A percentile compares a stretch with the other conserved stretches of the same genome.
Evolutionary conservation across 2,888 invertebrate genomes (phyloP).

Genomic region (Habrosyne pyritoides): DNA sequence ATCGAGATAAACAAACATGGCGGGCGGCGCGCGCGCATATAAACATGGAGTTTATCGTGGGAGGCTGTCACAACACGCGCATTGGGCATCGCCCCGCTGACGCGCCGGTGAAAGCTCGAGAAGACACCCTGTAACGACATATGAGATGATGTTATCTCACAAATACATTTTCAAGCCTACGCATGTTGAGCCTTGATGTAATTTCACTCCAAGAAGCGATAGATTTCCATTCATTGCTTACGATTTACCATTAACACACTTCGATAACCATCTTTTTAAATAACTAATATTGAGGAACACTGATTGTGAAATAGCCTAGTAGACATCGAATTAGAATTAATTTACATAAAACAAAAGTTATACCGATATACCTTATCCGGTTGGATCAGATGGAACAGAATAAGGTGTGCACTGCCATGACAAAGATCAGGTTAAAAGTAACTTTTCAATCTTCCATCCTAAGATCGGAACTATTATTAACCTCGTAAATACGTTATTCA

Average conservation of each 20-base stretch:
- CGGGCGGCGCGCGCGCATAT: constrained; percentile 77
- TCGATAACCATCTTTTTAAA: constrained; percentile 42
- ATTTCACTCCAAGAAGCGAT: constrained; percentile 35
- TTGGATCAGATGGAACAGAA: neutral
- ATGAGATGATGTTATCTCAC: constrained; percentile 67
- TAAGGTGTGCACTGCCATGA: constrained; percentile 8
- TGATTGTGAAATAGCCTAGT: neutral
- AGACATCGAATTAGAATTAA: constrained; percentile 13
- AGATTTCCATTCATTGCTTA: constrained; percentile 53
- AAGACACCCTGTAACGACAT: constrained; percentile 68
- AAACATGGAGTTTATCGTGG: constrained; percentile 80
- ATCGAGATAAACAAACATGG: constrained; percentile 83
- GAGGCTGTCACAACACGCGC: constrained; percentile 82
- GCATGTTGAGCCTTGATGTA: constrained; percentile 53
- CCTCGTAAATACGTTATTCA: constrained; percentile 67
- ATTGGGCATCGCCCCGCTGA: constrained; percentile 59
- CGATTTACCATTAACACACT: constrained; percentile 45
- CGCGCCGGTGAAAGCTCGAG: constrained; percentile 75
- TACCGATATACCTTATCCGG: neutral
- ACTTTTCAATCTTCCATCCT: constrained; percentile 50
- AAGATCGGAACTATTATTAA: constrained; percentile 58
- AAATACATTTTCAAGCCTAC: constrained; percentile 68
- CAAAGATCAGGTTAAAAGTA: constrained; percentile 35
- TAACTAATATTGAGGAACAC: constrained; percentile 11
- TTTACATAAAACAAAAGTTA: neutral